Percentiles rank a stretch among this genome's conserved stretches.
These are phyloP conservation scores for Tuta absoluta DNA, from an alignment of 2,888 invertebrate species.

Conservation along the genomic window DNA sequence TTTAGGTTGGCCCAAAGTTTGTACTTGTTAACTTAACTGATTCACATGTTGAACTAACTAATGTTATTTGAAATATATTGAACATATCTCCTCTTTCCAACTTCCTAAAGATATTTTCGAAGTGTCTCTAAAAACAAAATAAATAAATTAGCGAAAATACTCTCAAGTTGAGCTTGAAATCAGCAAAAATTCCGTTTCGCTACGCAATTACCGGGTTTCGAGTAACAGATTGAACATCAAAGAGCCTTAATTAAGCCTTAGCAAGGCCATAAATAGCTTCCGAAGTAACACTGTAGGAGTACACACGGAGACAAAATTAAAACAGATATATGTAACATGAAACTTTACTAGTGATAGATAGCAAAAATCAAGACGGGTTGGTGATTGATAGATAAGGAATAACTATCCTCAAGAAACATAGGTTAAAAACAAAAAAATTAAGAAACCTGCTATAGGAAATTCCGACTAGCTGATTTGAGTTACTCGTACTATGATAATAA, in stretches of 20 bases:
- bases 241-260: slow-evolving; percentile 74
- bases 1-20: too few species aligned
- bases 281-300: slow-evolving; percentile 61
- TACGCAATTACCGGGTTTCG: slow-evolving; percentile 69
- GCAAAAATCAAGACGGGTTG: too few species aligned
- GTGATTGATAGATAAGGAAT: too few species aligned
- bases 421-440: too few species aligned
- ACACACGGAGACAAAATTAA: slow-evolving; percentile 13
- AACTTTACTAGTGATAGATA: too few species aligned
- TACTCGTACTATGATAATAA: too few species aligned
- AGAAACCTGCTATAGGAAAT: too few species aligned
- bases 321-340: too few species aligned
- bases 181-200: slow-evolving; percentile 48
- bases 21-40: too few species aligned
- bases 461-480: too few species aligned
- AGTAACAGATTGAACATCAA: slow-evolving; percentile 79
- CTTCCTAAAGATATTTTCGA: neutral
- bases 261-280: slow-evolving; percentile 71
- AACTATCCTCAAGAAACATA: too few species aligned
- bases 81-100: neutral
- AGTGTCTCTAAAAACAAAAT: slow-evolving; percentile 17
- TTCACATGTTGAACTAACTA: too few species aligned
- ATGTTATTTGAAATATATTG: neutral
- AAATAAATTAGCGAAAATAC: slow-evolving; percentile 21
- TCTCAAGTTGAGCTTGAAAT: slow-evolving; percentile 22